These are phyloP conservation scores for Pachymerium ferrugineum DNA, from an alignment of 2,888 invertebrate genomes.

Conservation along the genomic window DNA sequence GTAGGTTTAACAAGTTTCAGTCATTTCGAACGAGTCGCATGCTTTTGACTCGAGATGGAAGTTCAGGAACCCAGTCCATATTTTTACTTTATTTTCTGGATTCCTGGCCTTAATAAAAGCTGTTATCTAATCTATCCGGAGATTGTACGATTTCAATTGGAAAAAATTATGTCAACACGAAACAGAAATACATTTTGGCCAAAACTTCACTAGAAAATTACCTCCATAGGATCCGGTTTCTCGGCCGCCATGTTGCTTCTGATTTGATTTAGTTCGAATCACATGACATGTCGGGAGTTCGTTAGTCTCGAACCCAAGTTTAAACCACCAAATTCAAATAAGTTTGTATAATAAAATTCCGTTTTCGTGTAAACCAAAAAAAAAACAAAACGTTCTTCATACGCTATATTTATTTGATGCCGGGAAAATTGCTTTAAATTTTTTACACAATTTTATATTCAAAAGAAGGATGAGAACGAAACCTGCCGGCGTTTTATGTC, in stretches of 20 bases:
- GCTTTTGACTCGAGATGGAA: too few species aligned
- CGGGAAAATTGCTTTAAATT: too few species aligned
- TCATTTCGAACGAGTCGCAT: too few species aligned
- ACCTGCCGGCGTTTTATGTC: too few species aligned
- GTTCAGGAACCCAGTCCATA: too few species aligned
- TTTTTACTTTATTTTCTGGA: not conserved
- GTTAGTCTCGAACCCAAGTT: not conserved
- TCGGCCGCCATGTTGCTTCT: constrained; percentile 31
- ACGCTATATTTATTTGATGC: too few species aligned
- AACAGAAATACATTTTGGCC: not conserved
- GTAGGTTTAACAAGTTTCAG: too few species aligned
- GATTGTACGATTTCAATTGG: not conserved
- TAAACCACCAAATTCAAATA: not conserved
- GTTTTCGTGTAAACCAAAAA: too few species aligned
- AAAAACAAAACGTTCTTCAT: too few species aligned
- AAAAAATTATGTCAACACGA: not conserved
- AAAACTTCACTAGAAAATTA: constrained; percentile 18
- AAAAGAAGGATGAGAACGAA: too few species aligned
- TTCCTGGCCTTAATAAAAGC: not conserved
- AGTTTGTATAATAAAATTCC: too few species aligned
- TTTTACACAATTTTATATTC: too few species aligned
- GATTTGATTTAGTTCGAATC: constrained; percentile 23
- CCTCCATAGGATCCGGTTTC: constrained; percentile 31
- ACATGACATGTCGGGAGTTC: not conserved
- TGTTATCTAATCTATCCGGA: not conserved